These are phyloP conservation scores for Drosophila paramelanica DNA, from an alignment of 2,888 invertebrate genomes.

Conservation along the genomic window DNA sequence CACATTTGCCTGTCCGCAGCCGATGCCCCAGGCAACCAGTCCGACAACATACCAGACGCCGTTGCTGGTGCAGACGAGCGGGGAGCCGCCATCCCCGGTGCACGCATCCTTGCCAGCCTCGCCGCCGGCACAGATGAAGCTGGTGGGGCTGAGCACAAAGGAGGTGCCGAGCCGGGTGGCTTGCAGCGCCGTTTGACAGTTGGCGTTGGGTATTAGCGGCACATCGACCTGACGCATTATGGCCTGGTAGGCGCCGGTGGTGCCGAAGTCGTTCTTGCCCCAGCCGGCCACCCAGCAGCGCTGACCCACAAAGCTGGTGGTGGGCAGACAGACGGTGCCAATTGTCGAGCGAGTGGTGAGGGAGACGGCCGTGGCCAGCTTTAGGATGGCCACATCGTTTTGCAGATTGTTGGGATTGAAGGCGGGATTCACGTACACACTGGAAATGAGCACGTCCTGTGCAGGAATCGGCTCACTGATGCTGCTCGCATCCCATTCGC, in stretches of 20 bases:
- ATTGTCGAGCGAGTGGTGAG: slow-evolving; percentile 86
- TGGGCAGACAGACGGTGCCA: slow-evolving; percentile 87
- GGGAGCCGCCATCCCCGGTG: slow-evolving; percentile 87
- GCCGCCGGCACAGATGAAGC: slow-evolving; percentile 92
- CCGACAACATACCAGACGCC: slow-evolving; percentile 85
- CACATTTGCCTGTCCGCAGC: slow-evolving; percentile 88
- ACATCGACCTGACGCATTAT: slow-evolving; percentile 92
- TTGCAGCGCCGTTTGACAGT: slow-evolving; percentile 88
- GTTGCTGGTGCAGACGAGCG: slow-evolving; percentile 80
- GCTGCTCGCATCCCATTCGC: slow-evolving; percentile 90
- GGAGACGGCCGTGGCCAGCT: slow-evolving; percentile 87
- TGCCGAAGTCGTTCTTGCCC: slow-evolving; percentile 92
- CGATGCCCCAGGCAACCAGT: slow-evolving; percentile 87
- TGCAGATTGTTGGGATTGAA: slow-evolving; percentile 90
- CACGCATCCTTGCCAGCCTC: slow-evolving; percentile 91
- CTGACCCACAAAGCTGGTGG: slow-evolving; percentile 86
- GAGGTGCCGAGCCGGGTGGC: slow-evolving; percentile 88
- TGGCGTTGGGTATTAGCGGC: slow-evolving; percentile 88
- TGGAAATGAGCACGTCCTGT: slow-evolving; percentile 87
- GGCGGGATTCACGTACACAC: slow-evolving; percentile 88
- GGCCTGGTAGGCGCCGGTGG: slow-evolving; percentile 85
- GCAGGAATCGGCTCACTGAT: slow-evolving; percentile 88
- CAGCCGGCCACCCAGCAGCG: slow-evolving; percentile 91
- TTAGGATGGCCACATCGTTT: slow-evolving; percentile 93
- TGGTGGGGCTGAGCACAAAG: slow-evolving; percentile 88